A percentile compares a stretch with the other conserved stretches of the same genome.
These are phyloP conservation scores for Lysandra bellargus DNA, from an alignment of 2,888 invertebrate genomes.

Conservation along the genomic window DNA sequence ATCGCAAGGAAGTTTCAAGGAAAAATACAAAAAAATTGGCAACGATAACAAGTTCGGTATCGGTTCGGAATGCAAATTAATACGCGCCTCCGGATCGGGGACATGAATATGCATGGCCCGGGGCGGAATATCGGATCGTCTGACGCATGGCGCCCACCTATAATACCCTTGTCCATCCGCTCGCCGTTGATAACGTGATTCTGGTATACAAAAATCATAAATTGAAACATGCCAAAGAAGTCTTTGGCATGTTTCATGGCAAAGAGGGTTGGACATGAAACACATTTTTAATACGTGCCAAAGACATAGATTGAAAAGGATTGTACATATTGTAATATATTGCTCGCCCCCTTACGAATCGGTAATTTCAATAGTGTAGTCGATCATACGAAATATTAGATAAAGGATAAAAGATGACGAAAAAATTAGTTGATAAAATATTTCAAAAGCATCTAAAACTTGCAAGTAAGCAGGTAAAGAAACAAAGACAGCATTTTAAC, in stretches of 20 bases:
- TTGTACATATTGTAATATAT: background rate
- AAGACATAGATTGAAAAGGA: background rate
- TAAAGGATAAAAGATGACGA: background rate
- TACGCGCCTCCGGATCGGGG: conserved; percentile 71
- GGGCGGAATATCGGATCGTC: conserved; percentile 64
- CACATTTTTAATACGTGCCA: background rate
- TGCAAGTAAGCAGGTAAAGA: background rate
- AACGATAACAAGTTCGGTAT: conserved; percentile 59
- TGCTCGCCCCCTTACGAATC: background rate
- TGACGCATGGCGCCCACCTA: conserved; percentile 39
- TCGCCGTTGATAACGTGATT: conserved; percentile 23
- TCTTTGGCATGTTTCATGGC: no score
- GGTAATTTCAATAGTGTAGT: no score
- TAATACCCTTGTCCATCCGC: conserved; percentile 30
- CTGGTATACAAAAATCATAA: conserved; percentile 16
- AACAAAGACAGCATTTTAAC: background rate
- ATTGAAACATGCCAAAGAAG: background rate
- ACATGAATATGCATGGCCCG: conserved; percentile 76
- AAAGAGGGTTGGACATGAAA: background rate
- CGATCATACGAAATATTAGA: background rate
- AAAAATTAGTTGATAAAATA: background rate
- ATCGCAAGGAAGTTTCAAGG: conserved; percentile 47
- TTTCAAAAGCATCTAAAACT: background rate
- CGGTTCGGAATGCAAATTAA: conserved; percentile 76
- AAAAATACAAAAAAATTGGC: conserved; percentile 71